Evolutionary conservation across 1,140 invertebrate genomes (phyloP), one percentile per base, ranked within the genome.

Genomic region (Spodoptera litura): DNA sequence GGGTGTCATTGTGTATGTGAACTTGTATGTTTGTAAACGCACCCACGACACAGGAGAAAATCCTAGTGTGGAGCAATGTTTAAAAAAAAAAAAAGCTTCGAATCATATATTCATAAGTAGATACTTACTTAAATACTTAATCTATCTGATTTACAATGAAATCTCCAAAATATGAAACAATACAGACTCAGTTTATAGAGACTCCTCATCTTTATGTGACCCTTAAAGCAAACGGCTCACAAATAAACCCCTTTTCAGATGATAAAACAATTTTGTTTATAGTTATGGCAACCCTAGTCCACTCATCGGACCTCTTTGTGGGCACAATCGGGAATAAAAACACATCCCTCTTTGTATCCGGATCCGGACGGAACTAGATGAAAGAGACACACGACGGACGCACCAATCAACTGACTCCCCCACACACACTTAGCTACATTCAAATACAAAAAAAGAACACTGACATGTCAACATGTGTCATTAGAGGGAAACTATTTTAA

Each of bases 281-380:
- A 71, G 75, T 68, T 78, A 75, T 80, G 53, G 56, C 84, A 90
- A 80, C 89, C 88, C 89, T 89, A 85, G 51, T 84, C 86, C 83
- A 88, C 84, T 88, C 38, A 84, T 86, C 86, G 86, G 83, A 82
- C 87, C 83, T 86, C 85, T 88, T 88, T 91, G 85, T 90, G 83
- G 72, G 77, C 74, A 88, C 85, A 87, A 90, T 89, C 86, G 89
- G 88, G 86, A 90, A 90, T 88, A 91, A 89, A 91, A 91, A 89
- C 87, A 87, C 86, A 87, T 87, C 83, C 78, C 86, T 83, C 87
- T 90, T 89, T 90, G 85, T 88, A 78, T 78, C 55, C 80, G 71
- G 59, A 55, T 64, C 61, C 61, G 61, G 61, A 64, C 66, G 79
- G 78, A 78, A 79, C 83, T 85, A 82, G 81, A 87, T 20, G 35